Conservation (phyloP, 2,113 vertebrate genomes). For the Upupa epops region DNA sequence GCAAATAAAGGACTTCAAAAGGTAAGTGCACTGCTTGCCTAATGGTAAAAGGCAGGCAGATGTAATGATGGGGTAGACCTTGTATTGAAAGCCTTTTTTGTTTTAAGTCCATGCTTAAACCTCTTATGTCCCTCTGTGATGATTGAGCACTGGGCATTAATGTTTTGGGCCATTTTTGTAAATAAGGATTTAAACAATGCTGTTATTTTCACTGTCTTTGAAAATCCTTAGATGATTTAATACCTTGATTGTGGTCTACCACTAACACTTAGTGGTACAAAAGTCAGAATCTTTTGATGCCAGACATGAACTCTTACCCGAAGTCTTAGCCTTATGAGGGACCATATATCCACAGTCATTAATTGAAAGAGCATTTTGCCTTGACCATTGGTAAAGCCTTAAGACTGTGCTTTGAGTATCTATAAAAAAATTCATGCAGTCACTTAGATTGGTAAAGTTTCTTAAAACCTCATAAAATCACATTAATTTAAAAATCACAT, state of each 20-base stretch:
- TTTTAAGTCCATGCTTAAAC: not conserved
- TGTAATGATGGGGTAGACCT: not conserved
- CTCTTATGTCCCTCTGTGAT: not conserved
- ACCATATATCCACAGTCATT: not conserved
- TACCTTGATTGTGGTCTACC: not conserved
- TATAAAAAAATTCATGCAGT: not conserved
- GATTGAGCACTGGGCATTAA: not conserved
- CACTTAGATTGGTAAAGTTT: not conserved
- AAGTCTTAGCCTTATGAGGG: not conserved
- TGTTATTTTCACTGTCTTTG: not conserved
- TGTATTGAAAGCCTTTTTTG: not conserved
- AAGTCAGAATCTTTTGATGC: not conserved
- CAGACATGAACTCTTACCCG: not conserved
- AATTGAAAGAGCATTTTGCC: not conserved
- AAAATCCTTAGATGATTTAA: not conserved
- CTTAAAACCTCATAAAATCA: not conserved
- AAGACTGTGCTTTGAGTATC: not conserved
- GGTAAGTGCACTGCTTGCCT: not conserved
- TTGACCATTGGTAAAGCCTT: not conserved
- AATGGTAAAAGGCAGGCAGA: not conserved
- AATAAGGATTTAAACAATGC: not conserved
- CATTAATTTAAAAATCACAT: not conserved
- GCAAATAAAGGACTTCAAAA: constrained; percentile 3
- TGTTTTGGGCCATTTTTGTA: not conserved
- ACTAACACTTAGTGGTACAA: not conserved